A percentile compares a stretch with the other conserved stretches of the same genome.
These are phyloP conservation scores for Drosophila nr. fundita DNA, from an alignment of 2,888 invertebrate species.

Conservation along the genomic window DNA sequence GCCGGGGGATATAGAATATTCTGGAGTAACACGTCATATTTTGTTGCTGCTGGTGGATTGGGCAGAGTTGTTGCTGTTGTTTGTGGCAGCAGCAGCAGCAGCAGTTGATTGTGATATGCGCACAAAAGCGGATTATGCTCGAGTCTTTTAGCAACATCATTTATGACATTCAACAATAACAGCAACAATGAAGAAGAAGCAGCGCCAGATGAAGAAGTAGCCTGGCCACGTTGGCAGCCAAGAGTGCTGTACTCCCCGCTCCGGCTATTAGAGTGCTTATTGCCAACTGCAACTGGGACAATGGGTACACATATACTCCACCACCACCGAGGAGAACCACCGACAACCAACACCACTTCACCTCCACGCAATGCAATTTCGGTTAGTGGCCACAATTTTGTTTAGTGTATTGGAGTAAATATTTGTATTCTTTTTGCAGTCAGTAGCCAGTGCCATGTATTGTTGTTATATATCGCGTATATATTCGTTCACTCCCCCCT, in stretches of 20 bases:
- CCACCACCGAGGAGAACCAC: not conserved
- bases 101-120: conserved; percentile 78
- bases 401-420: conserved; percentile 69
- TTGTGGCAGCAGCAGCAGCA: conserved; percentile 12
- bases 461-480: conserved; percentile 53
- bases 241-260: not conserved
- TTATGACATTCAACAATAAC: conserved; percentile 73
- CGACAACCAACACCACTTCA: conserved; percentile 6
- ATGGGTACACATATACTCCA: not conserved
- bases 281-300: conserved; percentile 40
- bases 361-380: conserved; percentile 69
- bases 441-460: conserved; percentile 37
- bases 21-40: not conserved
- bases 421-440: conserved; percentile 52
- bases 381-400: conserved; percentile 77
- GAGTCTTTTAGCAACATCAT: conserved; percentile 76
- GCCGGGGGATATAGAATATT: conserved; percentile 4
- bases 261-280: conserved; percentile 33
- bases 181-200: conserved; percentile 43
- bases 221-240: conserved; percentile 1
- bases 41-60: conserved; percentile 2
- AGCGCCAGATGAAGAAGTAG: not conserved
- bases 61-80: conserved; percentile 1
- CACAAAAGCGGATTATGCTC: conserved; percentile 81
- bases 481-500: conserved; percentile 24